phyloP scores from a whole-genome alignment of 1,140 invertebrate species.

The Lasaia peninsularis region DNA sequence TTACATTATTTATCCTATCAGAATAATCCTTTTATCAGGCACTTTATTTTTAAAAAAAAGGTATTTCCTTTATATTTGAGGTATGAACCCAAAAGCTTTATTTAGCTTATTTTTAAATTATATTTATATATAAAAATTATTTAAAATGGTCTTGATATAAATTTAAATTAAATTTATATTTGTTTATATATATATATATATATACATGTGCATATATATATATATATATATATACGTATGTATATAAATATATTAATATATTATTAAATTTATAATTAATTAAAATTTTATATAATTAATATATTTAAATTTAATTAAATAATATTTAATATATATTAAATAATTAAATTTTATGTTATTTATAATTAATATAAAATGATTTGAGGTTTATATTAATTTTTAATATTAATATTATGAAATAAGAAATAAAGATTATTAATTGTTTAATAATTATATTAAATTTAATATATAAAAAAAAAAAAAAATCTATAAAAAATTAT shows the following conservation, averaged over 20 bases:
- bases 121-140: conserved; percentile 42
- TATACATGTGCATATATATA: conserved; percentile 25
- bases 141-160: too few species aligned
- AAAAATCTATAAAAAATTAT: conserved; percentile 33
- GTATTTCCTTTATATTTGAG: too few species aligned
- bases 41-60: too few species aligned
- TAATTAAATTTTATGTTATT: conserved; percentile 17
- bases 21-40: too few species aligned
- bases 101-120: conserved; percentile 44
- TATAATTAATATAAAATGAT: conserved; percentile 8
- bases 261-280: conserved; percentile 38
- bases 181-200: conserved; percentile 25
- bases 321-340: conserved; percentile 29
- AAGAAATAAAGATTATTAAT: conserved; percentile 16
- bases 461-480: conserved; percentile 34
- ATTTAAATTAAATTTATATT: too few species aligned
- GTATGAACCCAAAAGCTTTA: conserved; percentile 49
- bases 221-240: conserved; percentile 27
- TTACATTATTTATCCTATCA: too few species aligned
- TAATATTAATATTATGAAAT: conserved; percentile 20
- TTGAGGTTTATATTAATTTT: conserved; percentile 7
- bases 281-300: conserved; percentile 17
- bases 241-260: too few species aligned
- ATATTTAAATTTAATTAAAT: conserved; percentile 10
- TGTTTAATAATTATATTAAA: conserved; percentile 23